Evolutionary conservation across 2,888 invertebrate genomes (phyloP), one percentile per base, ranked within the genome.

Genomic region (Chrysolina oricalcia): DNA sequence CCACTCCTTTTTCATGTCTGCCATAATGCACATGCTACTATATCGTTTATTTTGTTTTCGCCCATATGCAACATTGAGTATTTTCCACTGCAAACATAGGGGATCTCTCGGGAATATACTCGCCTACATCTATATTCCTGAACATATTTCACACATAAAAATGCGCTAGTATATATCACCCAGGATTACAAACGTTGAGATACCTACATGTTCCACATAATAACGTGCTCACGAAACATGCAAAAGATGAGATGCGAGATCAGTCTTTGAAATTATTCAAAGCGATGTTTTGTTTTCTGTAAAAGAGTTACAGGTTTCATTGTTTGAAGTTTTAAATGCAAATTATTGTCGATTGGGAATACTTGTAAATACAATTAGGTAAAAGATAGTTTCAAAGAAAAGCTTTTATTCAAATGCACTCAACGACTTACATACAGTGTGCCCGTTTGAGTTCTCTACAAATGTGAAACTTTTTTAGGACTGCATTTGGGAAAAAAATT

Each of bases 201-300:
- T 56, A 68, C 53, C 68, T 68, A 68, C 68, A 68, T 68, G 68
- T 41, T 53, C 27, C 68, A 68, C 68, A 68, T 68, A 68, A 68
- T 68, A 68, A 68, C 35, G 68, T 53, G 19, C 53, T 68, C 68
- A 68, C 40, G 13, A 11, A 48, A 27, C 70, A 65, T 73, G 73
- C 73, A 70, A 70, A 69, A 69, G 64, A 65, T 46, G 69, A 70
- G 64, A 73, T 53, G 56, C 69, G 65, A 41, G 73, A 73, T 73
- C 73, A 70, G 69, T 73, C 73, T 69, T 73, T 70, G 40, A 73
- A 70, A 63, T 62, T 64, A 73, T 65, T 65, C 73, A 63, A 21
- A 64, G 78, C 72, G 27, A 43, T 23, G 50, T 70, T 17, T 59
- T 64, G 43, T 40, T 46, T 21, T 43, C 11, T 17, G 63, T 48